Percentiles rank a stretch among this genome's conserved stretches.
These are phyloP conservation scores for Hydractinia symbiolongicarpus DNA, from an alignment of 30 jellyfish, hydroid and myxozoan genomes.

Conservation along the genomic window DNA sequence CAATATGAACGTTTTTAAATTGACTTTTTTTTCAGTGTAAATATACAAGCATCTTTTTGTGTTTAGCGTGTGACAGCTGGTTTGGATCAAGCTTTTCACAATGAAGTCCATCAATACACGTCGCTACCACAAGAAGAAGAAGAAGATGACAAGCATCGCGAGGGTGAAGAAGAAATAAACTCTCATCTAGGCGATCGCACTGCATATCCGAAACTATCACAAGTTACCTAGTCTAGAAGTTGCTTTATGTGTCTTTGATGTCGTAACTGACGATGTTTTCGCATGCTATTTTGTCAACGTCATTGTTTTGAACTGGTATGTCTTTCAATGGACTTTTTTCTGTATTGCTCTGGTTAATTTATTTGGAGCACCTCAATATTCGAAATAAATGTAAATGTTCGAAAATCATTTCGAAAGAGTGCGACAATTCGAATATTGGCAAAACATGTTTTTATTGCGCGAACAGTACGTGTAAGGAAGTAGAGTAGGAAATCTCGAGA, in stretches of 20 bases:
- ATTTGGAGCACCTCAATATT: no score
- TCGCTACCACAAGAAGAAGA: background rate
- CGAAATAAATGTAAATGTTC: no score
- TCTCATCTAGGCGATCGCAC: background rate
- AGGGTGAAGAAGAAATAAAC: background rate
- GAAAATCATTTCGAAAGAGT: no score
- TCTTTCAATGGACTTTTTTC: no score
- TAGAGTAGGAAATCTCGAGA: no score
- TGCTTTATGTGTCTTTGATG: background rate
- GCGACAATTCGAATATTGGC: no score
- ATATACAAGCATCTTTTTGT: background rate
- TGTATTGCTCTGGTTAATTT: no score
- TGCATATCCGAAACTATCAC: background rate
- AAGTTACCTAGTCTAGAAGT: background rate
- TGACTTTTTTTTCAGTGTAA: background rate
- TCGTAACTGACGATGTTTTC: background rate
- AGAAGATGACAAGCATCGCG: background rate
- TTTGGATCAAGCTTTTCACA: background rate
- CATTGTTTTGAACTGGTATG: background rate
- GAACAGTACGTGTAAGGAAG: no score
- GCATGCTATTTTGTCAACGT: background rate
- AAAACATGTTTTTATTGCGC: no score
- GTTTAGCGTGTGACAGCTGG: background rate
- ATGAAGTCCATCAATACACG: background rate
- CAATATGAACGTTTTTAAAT: no score